Evolutionary conservation across 1,140 invertebrate genomes (phyloP).

Genomic region (Macrosteles quadrilineatus): DNA sequence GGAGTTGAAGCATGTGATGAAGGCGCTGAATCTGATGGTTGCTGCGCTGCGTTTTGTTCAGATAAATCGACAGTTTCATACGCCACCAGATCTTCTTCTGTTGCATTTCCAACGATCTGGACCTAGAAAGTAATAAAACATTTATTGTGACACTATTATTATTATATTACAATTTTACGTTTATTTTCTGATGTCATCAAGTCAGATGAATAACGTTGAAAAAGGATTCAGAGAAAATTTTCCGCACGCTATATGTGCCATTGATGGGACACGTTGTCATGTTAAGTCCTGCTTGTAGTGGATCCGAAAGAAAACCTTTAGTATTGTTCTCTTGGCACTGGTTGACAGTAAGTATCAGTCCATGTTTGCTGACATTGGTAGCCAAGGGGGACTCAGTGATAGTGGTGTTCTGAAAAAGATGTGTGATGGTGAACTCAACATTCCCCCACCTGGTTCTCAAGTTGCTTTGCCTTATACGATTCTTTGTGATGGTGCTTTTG

Average conservation of each 20-base stretch:
- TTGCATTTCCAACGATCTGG: no score
- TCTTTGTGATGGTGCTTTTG: conserved; percentile 55
- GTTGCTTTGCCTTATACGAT: conserved; percentile 39
- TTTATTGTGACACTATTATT: no score
- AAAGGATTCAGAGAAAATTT: conserved; percentile 45
- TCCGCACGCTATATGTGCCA: conserved; percentile 45
- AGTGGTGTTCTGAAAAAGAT: conserved; percentile 46
- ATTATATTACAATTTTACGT: no score
- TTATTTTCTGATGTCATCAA: conserved; percentile 40
- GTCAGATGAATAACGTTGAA: conserved; percentile 44
- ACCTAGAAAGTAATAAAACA: no score
- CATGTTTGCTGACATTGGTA: conserved; percentile 34
- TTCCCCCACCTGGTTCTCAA: conserved; percentile 40
- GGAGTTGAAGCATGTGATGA: neutral
- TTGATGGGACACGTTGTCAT: conserved; percentile 51
- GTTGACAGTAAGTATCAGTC: conserved; percentile 35
- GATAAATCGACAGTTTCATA: neutral
- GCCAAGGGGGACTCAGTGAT: conserved; percentile 44
- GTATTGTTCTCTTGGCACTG: conserved; percentile 34
- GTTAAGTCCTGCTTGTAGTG: conserved; percentile 44
- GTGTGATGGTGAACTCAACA: conserved; percentile 38
- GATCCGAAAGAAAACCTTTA: conserved; percentile 32
- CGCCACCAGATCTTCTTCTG: no score
- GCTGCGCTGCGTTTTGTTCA: neutral
- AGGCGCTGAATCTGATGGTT: neutral